phyloP scores from a whole-genome alignment of 2,797 vertebrate species.

The Onychomys arenicola region DNA sequence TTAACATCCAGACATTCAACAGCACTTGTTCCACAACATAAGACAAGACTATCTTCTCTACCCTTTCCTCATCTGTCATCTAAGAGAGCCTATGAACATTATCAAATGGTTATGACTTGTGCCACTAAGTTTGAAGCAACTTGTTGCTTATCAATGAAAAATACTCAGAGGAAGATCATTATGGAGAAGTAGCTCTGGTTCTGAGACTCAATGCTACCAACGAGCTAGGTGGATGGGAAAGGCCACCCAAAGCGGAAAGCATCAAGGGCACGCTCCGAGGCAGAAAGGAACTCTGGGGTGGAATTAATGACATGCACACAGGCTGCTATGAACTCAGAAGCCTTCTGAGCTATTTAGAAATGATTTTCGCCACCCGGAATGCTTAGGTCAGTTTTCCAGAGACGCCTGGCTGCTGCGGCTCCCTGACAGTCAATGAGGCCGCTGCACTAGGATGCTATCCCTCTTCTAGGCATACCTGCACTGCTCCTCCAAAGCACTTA shows the following conservation, averaged over 20 bases:
- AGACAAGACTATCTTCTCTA: not conserved
- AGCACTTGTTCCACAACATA: not conserved
- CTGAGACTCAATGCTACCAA: not conserved
- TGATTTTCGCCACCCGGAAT: not conserved
- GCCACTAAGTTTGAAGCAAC: not conserved
- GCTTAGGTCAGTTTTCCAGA: constrained; percentile 35
- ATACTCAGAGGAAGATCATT: not conserved
- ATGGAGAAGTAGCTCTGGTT: not conserved
- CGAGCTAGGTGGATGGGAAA: not conserved
- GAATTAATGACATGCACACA: not conserved
- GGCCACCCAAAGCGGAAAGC: not conserved
- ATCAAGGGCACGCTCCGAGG: not conserved
- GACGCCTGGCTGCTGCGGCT: not conserved
- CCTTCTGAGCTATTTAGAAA: constrained; percentile 29
- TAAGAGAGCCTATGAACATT: not conserved
- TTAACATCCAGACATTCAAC: not conserved
- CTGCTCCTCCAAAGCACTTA: not conserved
- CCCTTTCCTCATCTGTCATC: not conserved
- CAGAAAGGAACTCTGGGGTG: not conserved
- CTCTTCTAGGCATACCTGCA: not conserved
- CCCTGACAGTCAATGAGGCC: constrained; percentile 2
- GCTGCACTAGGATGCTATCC: not conserved
- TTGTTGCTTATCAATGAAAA: not conserved
- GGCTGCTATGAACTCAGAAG: not conserved
- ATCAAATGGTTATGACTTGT: not conserved